A percentile compares a stretch with the other conserved stretches of the same genome.
phyloP scores from a whole-genome alignment of 2,888 invertebrate species.

The Drosophila anomalipes region DNA sequence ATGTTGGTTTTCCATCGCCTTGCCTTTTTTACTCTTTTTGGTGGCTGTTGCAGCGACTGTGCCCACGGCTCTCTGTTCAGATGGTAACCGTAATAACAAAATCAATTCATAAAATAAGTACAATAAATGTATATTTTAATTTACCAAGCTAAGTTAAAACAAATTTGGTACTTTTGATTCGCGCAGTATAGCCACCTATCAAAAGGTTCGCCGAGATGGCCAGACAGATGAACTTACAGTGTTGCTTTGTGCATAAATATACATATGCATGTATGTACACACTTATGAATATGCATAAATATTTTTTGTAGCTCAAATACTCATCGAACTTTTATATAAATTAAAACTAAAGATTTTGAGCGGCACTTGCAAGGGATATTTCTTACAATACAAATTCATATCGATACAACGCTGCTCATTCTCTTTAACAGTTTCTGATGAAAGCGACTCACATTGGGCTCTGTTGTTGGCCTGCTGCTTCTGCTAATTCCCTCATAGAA shows the following conservation, averaged over 20 bases:
- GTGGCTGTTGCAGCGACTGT: not conserved
- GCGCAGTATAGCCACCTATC: constrained; percentile 49
- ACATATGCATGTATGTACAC: not conserved
- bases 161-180: constrained; percentile 36
- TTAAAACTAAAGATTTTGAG: not conserved
- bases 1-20: constrained; percentile 44
- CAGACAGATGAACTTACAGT: constrained; percentile 1
- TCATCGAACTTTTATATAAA: not conserved
- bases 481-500: constrained; percentile 38
- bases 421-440: constrained; percentile 1
- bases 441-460: constrained; percentile 34
- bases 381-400: not conserved
- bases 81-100: constrained; percentile 7
- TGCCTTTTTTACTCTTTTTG: constrained; percentile 53
- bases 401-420: not conserved
- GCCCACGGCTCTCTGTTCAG: constrained; percentile 11
- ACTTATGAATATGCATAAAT: not conserved
- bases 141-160: constrained; percentile 2
- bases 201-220: constrained; percentile 20
- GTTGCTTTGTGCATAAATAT: constrained; percentile 3
- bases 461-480: not conserved
- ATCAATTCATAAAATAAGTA: constrained; percentile 3
- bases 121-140: not conserved
- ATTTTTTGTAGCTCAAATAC: constrained; percentile 1
- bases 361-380: not conserved